These are phyloP conservation scores for Drosophila maculinotata DNA, from an alignment of 2,888 invertebrate genomes.

Conservation along the genomic window DNA sequence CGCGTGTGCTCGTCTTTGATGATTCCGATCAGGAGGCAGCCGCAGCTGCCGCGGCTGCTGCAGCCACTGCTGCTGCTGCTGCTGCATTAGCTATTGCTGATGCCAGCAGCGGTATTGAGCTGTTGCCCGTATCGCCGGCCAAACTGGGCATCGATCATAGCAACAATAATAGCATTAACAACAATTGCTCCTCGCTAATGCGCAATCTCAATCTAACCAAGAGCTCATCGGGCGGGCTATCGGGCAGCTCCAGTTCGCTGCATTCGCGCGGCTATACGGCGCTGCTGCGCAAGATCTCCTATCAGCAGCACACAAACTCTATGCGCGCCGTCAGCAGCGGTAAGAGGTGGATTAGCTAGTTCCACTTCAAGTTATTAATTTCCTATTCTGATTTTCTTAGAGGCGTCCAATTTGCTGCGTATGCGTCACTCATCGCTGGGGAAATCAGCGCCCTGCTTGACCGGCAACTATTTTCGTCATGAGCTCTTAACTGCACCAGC, in stretches of 20 bases:
- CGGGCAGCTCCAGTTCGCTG: constrained; percentile 83
- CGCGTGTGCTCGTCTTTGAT: constrained; percentile 91
- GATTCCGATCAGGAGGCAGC: constrained; percentile 87
- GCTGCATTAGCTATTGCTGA: constrained; percentile 23
- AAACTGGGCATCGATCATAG: constrained; percentile 64
- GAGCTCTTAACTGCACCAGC: constrained; percentile 67
- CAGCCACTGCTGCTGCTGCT: constrained; percentile 5
- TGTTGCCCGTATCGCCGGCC: constrained; percentile 71
- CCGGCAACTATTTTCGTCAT: constrained; percentile 87
- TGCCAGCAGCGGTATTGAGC: constrained; percentile 69
- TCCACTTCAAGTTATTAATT: neutral
- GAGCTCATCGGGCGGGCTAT: constrained; percentile 83
- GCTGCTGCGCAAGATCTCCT: constrained; percentile 83
- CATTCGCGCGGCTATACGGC: constrained; percentile 82
- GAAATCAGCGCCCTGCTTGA: constrained; percentile 97
- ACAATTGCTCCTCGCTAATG: constrained; percentile 70
- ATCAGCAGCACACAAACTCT: constrained; percentile 84
- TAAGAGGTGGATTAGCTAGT: constrained; percentile 33
- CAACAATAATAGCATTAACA: constrained; percentile 54
- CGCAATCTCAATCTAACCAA: constrained; percentile 81
- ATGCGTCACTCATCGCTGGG: constrained; percentile 95
- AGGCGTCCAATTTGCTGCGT: constrained; percentile 91
- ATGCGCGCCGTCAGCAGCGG: constrained; percentile 82
- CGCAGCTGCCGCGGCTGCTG: constrained; percentile 20
- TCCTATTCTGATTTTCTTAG: constrained; percentile 46